Evolutionary conservation across 1,140 invertebrate species (phyloP).

Genomic region (Sitodiplosis mosellana): DNA sequence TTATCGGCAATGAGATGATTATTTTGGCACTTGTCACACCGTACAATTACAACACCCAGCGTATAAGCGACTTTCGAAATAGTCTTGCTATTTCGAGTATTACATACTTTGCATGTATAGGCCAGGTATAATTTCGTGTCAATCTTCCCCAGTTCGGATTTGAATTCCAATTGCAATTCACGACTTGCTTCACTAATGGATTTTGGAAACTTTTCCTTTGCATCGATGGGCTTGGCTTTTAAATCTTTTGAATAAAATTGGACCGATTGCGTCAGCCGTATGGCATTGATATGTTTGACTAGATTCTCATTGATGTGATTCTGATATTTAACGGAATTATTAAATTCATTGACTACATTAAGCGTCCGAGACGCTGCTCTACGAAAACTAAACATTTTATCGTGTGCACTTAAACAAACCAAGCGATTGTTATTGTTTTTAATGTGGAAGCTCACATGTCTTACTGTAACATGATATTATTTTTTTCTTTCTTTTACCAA

Average conservation of each 20-base stretch:
- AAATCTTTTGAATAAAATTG: neutral
- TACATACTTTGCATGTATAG: conserved; percentile 76
- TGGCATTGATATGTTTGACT: too few relatives aligned
- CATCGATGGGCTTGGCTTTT: neutral
- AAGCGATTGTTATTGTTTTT: too few relatives aligned
- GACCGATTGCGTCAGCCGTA: neutral
- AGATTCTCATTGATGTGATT: too few relatives aligned
- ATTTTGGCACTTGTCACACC: conserved; percentile 65
- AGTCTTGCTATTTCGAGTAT: conserved; percentile 45
- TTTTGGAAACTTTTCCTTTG: neutral
- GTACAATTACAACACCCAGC: conserved; percentile 73
- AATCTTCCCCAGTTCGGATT: neutral
- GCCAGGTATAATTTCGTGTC: conserved; percentile 22
- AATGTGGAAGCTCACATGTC: too few relatives aligned
- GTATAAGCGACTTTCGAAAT: conserved; percentile 76
- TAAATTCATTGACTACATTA: too few relatives aligned
- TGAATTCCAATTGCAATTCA: neutral
- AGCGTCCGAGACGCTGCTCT: too few relatives aligned
- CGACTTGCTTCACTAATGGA: too few relatives aligned
- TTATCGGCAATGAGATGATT: conserved; percentile 87
- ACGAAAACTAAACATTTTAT: too few relatives aligned
- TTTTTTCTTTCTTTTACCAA: too few relatives aligned
- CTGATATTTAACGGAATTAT: too few relatives aligned
- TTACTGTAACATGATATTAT: too few relatives aligned
- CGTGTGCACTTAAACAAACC: too few relatives aligned